A percentile compares a stretch with the other conserved stretches of the same genome.
These are phyloP conservation scores for Calameuta filiformis DNA, from an alignment of 2,888 invertebrate genomes.

Conservation along the genomic window DNA sequence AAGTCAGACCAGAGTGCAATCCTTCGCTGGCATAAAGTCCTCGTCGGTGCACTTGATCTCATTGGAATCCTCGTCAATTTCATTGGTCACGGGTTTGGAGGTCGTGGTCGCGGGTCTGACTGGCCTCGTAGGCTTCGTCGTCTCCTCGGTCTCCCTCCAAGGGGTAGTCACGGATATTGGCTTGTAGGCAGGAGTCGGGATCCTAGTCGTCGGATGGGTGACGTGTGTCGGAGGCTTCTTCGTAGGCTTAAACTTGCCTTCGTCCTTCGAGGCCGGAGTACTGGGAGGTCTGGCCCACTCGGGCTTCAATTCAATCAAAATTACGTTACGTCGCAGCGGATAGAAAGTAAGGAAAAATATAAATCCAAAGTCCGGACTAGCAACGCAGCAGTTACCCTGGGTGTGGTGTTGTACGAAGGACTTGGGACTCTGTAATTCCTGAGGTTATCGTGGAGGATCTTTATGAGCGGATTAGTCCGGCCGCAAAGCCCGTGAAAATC, in stretches of 20 bases:
- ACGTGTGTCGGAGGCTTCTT: conserved; percentile 33
- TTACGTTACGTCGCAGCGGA: not conserved
- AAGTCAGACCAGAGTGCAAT: conserved; percentile 70
- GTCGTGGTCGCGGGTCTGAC: conserved; percentile 26
- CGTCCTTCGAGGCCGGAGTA: conserved; percentile 67
- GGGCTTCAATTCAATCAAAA: conserved; percentile 68
- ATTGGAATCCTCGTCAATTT: conserved; percentile 63
- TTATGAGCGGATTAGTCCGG: conserved; percentile 78
- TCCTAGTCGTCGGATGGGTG: conserved; percentile 21
- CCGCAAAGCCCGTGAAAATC: conserved; percentile 89
- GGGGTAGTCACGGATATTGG: conserved; percentile 26
- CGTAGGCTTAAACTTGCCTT: conserved; percentile 43
- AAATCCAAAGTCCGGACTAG: conserved; percentile 33
- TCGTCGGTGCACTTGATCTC: conserved; percentile 68
- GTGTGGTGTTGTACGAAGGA: conserved; percentile 74
- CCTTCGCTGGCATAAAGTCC: conserved; percentile 71
- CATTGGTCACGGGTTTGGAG: conserved; percentile 46
- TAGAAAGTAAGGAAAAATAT: not conserved
- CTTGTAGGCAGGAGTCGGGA: conserved; percentile 21
- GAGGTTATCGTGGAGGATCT: conserved; percentile 80
- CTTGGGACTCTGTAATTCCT: conserved; percentile 75
- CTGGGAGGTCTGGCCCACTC: conserved; percentile 86
- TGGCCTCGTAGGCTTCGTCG: conserved; percentile 34
- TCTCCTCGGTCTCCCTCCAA: conserved; percentile 40
- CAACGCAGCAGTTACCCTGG: conserved; percentile 69